phyloP scores from a whole-genome alignment of 2,113 vertebrate genomes.

The Hypanus sabinus region DNA sequence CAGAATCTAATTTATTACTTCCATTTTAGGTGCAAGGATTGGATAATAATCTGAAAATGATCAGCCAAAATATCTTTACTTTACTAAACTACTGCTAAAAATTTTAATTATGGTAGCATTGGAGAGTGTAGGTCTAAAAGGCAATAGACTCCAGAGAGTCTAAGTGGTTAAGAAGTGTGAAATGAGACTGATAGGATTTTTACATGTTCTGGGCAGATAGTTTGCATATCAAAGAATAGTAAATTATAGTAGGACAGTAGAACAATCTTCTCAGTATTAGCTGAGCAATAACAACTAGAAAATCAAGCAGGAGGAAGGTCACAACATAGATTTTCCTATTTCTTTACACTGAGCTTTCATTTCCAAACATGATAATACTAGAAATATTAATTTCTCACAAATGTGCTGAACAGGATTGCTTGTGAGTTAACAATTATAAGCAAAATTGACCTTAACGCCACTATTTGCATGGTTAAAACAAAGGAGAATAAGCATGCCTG shows the following conservation, averaged over 20 bases:
- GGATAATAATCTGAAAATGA: constrained; percentile 98
- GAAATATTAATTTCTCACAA: constrained; percentile 71
- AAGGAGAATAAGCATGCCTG: constrained; percentile 61
- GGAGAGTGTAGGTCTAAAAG: constrained; percentile 99
- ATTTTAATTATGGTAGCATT: constrained; percentile 99
- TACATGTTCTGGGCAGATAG: constrained; percentile 97
- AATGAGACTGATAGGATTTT: constrained; percentile 99
- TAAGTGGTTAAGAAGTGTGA: constrained; percentile 97
- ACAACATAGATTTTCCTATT: constrained; percentile 64
- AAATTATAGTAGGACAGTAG: constrained; percentile 99
- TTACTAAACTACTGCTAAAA: constrained; percentile 98
- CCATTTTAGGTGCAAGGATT: constrained; percentile 93
- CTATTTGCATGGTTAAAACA: constrained; percentile 75
- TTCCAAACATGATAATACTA: constrained; percentile 77
- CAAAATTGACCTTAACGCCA: constrained; percentile 67
- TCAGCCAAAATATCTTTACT: constrained; percentile 99
- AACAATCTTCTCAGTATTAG: constrained; percentile 81
- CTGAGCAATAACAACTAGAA: constrained; percentile 43
- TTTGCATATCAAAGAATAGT: constrained; percentile 99
- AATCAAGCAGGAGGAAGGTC: constrained; percentile 82
- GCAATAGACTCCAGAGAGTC: constrained; percentile 93
- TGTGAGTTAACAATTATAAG: constrained; percentile 76
- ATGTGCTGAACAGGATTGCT: constrained; percentile 67
- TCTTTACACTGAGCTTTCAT: constrained; percentile 69
- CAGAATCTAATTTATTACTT: constrained; percentile 96